Evolutionary conservation across 2,888 invertebrate genomes (phyloP).

Genomic region (Drosophila kokeensis): DNA sequence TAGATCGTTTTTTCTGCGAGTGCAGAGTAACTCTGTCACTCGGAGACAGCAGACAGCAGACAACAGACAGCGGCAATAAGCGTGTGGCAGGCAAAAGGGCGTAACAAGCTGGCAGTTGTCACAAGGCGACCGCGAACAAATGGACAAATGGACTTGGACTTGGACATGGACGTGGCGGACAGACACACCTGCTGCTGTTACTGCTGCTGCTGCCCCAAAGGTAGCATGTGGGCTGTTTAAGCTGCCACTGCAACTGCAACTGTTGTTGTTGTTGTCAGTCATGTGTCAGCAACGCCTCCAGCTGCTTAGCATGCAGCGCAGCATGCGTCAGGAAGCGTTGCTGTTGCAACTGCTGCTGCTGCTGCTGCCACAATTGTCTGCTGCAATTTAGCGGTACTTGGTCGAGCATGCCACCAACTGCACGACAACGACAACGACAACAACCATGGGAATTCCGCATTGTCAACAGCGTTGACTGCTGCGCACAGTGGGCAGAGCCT

Average conservation of each 20-base stretch:
- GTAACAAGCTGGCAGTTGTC: constrained; percentile 67
- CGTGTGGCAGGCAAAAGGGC: constrained; percentile 70
- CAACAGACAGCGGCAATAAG: constrained; percentile 59
- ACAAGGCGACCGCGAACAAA: constrained; percentile 35
- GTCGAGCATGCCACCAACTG: constrained; percentile 45
- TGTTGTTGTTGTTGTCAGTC: constrained; percentile 58
- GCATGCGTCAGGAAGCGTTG: constrained; percentile 63
- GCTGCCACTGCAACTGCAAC: constrained; percentile 20
- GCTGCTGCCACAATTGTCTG: constrained; percentile 53
- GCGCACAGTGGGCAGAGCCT: constrained; percentile 40
- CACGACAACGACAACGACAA: constrained; percentile 30
- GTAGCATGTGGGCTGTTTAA: constrained; percentile 56
- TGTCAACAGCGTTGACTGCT: constrained; percentile 21
- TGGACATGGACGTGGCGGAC: constrained; percentile 17
- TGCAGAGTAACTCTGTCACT: neutral
- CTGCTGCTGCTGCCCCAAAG: constrained; percentile 57
- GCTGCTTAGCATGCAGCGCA: constrained; percentile 82
- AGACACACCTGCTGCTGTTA: constrained; percentile 66
- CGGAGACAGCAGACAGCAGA: neutral
- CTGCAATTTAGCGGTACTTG: constrained; percentile 77
- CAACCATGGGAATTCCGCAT: constrained; percentile 70
- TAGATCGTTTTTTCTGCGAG: neutral
- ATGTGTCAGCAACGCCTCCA: constrained; percentile 70
- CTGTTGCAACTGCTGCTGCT: constrained; percentile 17
- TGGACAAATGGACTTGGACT: constrained; percentile 19